Percentiles rank a stretch among this genome's conserved stretches.
These are phyloP conservation scores for Rhizoglyphus robini DNA, from an alignment of 1,140 invertebrate species.

Conservation along the genomic window DNA sequence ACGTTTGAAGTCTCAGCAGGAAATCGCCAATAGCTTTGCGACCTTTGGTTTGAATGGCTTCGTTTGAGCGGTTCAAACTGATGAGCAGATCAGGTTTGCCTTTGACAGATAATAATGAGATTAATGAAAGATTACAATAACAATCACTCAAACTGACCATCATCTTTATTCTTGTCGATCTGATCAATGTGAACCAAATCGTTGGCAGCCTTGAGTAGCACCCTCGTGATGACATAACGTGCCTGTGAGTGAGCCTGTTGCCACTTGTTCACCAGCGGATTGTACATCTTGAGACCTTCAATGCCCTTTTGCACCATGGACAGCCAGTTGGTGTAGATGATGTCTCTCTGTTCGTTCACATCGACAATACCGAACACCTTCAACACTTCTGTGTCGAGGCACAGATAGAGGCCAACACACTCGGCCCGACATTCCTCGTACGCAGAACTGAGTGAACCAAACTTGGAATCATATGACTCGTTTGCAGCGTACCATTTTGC, in stretches of 20 bases:
- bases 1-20: constrained; percentile 48
- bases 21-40: constrained; percentile 62
- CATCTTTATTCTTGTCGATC: constrained; percentile 29
- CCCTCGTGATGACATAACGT: constrained; percentile 69
- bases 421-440: constrained; percentile 93
- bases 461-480: constrained; percentile 82
- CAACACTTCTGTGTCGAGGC: constrained; percentile 57
- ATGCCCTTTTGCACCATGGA: constrained; percentile 67
- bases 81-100: constrained; percentile 62
- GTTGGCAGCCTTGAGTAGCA: constrained; percentile 69
- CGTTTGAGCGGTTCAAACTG: constrained; percentile 44
- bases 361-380: constrained; percentile 74
- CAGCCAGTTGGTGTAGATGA: constrained; percentile 86
- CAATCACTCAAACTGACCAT: constrained; percentile 30
- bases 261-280: constrained; percentile 70
- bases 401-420: constrained; percentile 75
- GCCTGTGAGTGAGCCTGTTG: constrained; percentile 79
- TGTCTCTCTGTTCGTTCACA: constrained; percentile 51
- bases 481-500: constrained; percentile 55
- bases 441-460: constrained; percentile 67
- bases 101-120: constrained; percentile 35
- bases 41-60: constrained; percentile 67
- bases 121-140: not conserved
- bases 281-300: constrained; percentile 77
- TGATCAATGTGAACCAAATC: constrained; percentile 62